phyloP scores from a whole-genome alignment of 1,140 invertebrate species.

The Lordiphosa mommai region DNA sequence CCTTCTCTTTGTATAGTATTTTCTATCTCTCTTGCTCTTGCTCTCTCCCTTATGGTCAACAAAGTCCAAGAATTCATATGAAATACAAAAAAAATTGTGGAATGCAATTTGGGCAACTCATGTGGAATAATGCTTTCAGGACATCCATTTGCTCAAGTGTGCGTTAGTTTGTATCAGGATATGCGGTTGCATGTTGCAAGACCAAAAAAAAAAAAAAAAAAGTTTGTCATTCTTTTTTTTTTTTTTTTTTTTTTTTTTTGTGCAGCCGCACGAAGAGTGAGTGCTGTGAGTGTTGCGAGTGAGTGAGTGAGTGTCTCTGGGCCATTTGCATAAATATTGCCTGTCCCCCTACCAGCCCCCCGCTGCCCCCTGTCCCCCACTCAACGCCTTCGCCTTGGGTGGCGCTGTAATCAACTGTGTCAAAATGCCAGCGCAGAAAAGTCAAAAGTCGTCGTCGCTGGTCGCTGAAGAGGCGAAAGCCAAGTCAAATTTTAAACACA shows the following conservation, averaged over 20 bases:
- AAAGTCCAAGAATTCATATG: conserved; percentile 49
- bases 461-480: conserved; percentile 32
- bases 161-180: conserved; percentile 12
- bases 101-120: conserved; percentile 61
- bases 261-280: conserved; percentile 25
- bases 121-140: conserved; percentile 51
- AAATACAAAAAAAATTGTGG: conserved; percentile 66
- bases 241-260: background rate
- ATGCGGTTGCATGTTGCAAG: conserved; percentile 23
- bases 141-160: background rate
- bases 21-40: too few relatives aligned
- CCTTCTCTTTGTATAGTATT: too few relatives aligned
- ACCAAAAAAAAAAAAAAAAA: conserved; percentile 46
- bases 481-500: conserved; percentile 57
- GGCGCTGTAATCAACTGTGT: conserved; percentile 73
- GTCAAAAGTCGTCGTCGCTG: conserved; percentile 47
- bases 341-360: background rate
- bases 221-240: conserved; percentile 15
- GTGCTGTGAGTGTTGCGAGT: background rate
- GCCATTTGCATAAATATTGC: conserved; percentile 70
- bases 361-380: background rate
- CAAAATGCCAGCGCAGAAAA: conserved; percentile 70
- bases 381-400: conserved; percentile 46
- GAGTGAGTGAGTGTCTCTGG: conserved; percentile 30
- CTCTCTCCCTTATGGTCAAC: too few relatives aligned